Evolutionary conservation across 2,888 invertebrate genomes (phyloP).

Genomic region (Dascillus cervinus): DNA sequence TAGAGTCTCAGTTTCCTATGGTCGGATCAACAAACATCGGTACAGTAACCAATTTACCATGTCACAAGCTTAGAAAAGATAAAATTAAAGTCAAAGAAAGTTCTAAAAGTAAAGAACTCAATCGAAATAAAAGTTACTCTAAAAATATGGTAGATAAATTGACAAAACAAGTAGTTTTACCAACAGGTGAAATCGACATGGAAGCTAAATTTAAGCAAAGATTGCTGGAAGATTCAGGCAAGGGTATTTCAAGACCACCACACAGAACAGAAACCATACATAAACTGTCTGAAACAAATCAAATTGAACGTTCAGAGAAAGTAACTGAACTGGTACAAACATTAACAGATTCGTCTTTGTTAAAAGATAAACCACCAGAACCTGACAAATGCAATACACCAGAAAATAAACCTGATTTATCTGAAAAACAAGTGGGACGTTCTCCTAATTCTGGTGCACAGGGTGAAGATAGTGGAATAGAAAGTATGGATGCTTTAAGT

Average conservation of each 20-base stretch:
- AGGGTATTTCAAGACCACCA: conserved; percentile 32
- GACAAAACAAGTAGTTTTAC: conserved; percentile 38
- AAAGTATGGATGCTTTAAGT: conserved; percentile 89
- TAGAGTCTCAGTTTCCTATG: conserved; percentile 30
- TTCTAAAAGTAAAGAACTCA: conserved; percentile 36
- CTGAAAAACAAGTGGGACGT: conserved; percentile 28
- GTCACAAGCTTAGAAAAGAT: conserved; percentile 34
- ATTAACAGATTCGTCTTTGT: conserved; percentile 22
- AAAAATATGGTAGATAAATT: conserved; percentile 49
- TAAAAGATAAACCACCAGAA: conserved; percentile 37
- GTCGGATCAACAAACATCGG: conserved; percentile 65
- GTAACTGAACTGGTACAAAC: conserved; percentile 25
- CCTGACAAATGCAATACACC: conserved; percentile 38
- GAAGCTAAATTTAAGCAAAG: conserved; percentile 55
- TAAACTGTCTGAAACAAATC: conserved; percentile 18
- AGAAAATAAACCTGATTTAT: conserved; percentile 28
- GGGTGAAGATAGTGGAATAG: conserved; percentile 86
- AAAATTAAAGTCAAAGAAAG: conserved; percentile 38
- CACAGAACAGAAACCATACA: conserved; percentile 29
- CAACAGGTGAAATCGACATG: conserved; percentile 44
- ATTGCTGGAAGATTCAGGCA: conserved; percentile 44
- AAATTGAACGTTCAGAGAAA: conserved; percentile 19
- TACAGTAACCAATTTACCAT: conserved; percentile 48
- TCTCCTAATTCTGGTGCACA: conserved; percentile 46
- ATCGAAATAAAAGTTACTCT: conserved; percentile 50